These are phyloP conservation scores for Bradypus variegatus DNA, from an alignment of 2,797 vertebrate species.

Conservation along the genomic window DNA sequence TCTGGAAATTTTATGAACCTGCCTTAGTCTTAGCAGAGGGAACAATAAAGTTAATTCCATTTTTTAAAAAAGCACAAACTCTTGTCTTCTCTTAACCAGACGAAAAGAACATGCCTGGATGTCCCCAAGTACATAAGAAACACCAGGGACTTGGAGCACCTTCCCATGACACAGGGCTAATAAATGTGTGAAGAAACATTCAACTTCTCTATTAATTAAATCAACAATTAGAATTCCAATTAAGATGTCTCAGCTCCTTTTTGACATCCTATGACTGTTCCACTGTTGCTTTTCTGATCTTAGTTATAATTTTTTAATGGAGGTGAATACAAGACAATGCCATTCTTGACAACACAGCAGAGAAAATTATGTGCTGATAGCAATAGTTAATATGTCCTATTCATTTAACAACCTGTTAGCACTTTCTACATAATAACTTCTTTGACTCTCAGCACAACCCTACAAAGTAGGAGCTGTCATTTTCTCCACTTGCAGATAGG, in stretches of 20 bases:
- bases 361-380: neutral
- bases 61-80: neutral
- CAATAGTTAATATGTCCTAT: neutral
- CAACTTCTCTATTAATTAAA: neutral
- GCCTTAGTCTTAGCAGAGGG: neutral
- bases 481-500: neutral
- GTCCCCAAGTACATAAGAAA: neutral
- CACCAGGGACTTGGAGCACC: neutral
- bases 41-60: neutral
- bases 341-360: neutral
- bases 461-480: neutral
- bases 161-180: neutral
- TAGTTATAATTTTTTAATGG: neutral
- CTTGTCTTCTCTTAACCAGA: neutral
- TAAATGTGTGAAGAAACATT: slow-evolving; percentile 2
- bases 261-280: neutral
- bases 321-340: neutral
- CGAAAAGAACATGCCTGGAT: neutral
- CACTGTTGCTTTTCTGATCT: neutral
- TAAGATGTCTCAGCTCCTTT: neutral
- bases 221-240: neutral
- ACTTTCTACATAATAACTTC: neutral
- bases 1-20: neutral
- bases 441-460: neutral
- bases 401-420: neutral